Evolutionary conservation across 1,140 invertebrate species (phyloP), one percentile per base, ranked within the genome.

Genomic region (Danaus plexippus): DNA sequence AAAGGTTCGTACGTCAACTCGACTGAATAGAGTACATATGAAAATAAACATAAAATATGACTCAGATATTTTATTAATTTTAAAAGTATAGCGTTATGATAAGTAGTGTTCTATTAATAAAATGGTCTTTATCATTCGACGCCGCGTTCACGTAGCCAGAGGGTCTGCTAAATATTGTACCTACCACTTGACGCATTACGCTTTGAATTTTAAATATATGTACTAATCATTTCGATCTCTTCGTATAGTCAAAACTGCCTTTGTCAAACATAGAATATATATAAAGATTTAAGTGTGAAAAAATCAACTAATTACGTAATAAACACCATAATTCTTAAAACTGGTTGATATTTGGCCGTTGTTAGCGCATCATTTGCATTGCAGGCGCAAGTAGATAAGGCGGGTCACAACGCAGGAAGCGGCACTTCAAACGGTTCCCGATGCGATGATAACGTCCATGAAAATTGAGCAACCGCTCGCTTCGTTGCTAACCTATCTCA

Each of bases 331-430:
- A 42, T 41, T 10, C 10, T 41, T 12, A 52, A 13, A 15, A 43
- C 44, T 52, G 12, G 50, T 41, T 43, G 15, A 11, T 54, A 47
- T 59, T 61, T 47, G 49, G 47, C 53, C 40, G 59, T 56, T 55
- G 48, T 45, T 10, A 11, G 49, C 43, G 46, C 57, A 64, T 62
- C 61, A 52, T 61, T 54, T 63, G 50, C 53, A 59, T 43, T 44
- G 61, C 32, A 61, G 60, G 56, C 62, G 43, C 48, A 45, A 43
- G 44, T 43, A 61, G 74, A 77, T 77, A 77, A 74, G 57, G 53
- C 61, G 62, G 73, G 77, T 79, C 80, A 79, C 75, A 80, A 64
- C 69, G 69, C 75, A 80, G 80, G 80, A 83, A 83, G 75, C 69
- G 69, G 75, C 74, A 59, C 69, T 66, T 73, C 77, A 83, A 80